Base-by-base conservation (phyloP, 2,888 invertebrate species). In the Bombyx huttoni region DNA sequence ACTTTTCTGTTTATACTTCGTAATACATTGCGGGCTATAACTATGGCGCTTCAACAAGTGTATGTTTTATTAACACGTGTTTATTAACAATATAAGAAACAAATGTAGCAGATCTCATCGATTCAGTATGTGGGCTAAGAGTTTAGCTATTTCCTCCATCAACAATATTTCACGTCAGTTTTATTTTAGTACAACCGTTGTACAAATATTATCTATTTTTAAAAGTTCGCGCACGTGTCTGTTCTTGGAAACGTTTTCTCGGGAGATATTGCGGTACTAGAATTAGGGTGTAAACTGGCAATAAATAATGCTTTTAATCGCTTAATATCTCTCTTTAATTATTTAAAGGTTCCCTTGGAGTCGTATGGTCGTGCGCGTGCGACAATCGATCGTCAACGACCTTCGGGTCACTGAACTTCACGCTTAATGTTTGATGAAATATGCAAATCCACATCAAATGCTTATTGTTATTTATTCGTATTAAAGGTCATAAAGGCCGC, bases 191-290 rank as follows among this genome's bases (percentile, higher is more conserved):
- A 60, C 63, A 61, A 58, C 60, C 61, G 65, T 59, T 66, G 67
- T 67, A 65, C 64, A 67, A 69, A 62, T 68, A 61, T 59, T 60
- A 62, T 75, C 61, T 69, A 70, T 69, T 75, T 73, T 68, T 68
- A 61, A 72, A 63, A 70, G 73, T 77, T 78, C 63, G 75, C 75
- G 68, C 78, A 80, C 73, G 73, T 79, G 76, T 68, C 68, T 56
- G 60, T 62, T 57, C 59, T 67, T 60, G 64, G 61, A 55, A 59
- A 64, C 63, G 67, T 67, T 67, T 68, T 71, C 59, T 68, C 63
- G 57, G 66, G 68, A 72, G 60, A 67, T 64, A 68, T 70, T 63
- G 59, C 56, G 63, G 57, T 57, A 56, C 52, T 58, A 53, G 54
- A 57, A 58, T 58, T 58, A 63, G 64, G 66, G 65, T 59, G 63